phyloP scores from a whole-genome alignment of 2,888 invertebrate genomes.

The Lapara coniferarum region DNA sequence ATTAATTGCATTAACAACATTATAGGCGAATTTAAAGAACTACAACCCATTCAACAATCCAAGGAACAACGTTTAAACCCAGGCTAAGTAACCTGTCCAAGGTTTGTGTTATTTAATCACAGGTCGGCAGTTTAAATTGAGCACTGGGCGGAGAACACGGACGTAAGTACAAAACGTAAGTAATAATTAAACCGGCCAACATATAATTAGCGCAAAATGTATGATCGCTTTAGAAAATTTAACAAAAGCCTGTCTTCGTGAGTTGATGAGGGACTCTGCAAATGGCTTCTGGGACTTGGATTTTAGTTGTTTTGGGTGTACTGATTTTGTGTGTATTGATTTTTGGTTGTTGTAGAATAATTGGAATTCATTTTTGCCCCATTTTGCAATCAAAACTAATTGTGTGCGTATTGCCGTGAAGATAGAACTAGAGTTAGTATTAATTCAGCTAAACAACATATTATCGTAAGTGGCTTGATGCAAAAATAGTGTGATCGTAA shows the following conservation, averaged over 20 bases:
- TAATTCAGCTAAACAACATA: too few relatives aligned
- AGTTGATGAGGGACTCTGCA: constrained; percentile 28
- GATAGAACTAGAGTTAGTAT: too few relatives aligned
- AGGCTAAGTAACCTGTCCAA: constrained; percentile 15
- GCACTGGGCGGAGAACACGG: constrained; percentile 69
- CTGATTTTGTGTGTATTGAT: neutral
- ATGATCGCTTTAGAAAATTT: constrained; percentile 43
- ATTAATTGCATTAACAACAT: too few relatives aligned
- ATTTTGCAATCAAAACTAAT: too few relatives aligned
- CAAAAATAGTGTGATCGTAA: too few relatives aligned
- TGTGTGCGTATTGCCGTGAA: too few relatives aligned
- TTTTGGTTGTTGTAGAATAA: neutral
- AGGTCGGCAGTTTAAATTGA: constrained; percentile 42
- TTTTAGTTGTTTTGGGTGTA: neutral
- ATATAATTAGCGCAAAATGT: constrained; percentile 64
- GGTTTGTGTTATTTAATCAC: constrained; percentile 18
- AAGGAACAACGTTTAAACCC: neutral
- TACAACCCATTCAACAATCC: neutral
- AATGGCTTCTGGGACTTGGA: neutral
- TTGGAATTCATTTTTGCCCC: too few relatives aligned
- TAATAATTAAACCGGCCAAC: constrained; percentile 70
- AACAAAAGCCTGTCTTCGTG: constrained; percentile 32
- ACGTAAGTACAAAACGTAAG: constrained; percentile 69
- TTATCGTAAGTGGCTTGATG: too few relatives aligned
- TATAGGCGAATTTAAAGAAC: neutral